phyloP scores from a whole-genome alignment of 2,797 vertebrate species.

The Poecilia velifera region DNA sequence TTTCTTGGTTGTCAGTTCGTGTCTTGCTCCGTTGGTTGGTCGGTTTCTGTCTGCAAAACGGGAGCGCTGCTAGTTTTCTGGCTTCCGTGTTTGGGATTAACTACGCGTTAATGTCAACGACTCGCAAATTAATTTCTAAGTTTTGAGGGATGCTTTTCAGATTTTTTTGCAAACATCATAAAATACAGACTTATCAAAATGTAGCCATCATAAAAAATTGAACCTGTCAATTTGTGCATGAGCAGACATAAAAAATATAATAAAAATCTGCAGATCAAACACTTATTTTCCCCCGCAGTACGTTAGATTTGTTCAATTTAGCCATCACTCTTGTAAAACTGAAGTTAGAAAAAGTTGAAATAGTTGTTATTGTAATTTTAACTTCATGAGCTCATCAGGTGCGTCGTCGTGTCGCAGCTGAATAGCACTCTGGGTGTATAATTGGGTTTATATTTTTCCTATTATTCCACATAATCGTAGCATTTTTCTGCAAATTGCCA shows the following conservation, averaged over 20 bases:
- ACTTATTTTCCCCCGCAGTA: neutral
- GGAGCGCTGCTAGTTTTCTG: neutral
- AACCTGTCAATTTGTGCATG: neutral
- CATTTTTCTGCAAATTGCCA: slow-evolving; percentile 12
- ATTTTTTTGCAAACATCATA: neutral
- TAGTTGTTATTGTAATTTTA: neutral
- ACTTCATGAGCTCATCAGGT: neutral
- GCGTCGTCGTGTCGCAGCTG: neutral
- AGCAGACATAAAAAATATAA: neutral
- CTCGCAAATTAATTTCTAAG: neutral
- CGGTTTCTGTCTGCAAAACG: neutral
- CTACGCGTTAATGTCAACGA: neutral
- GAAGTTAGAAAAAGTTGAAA: slow-evolving; percentile 7
- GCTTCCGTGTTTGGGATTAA: neutral
- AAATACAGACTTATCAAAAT: neutral
- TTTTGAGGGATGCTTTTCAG: neutral
- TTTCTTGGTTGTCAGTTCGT: neutral
- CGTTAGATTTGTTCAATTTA: slow-evolving; percentile 4
- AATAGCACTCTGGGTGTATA: neutral
- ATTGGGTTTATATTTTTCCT: neutral
- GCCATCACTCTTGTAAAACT: slow-evolving; percentile 6
- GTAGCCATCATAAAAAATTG: neutral
- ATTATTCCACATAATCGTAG: neutral
- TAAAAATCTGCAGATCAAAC: neutral
- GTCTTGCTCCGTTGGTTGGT: neutral